Evolutionary conservation across 1,140 invertebrate species (phyloP).

Genomic region (Drosophila subobscura): DNA sequence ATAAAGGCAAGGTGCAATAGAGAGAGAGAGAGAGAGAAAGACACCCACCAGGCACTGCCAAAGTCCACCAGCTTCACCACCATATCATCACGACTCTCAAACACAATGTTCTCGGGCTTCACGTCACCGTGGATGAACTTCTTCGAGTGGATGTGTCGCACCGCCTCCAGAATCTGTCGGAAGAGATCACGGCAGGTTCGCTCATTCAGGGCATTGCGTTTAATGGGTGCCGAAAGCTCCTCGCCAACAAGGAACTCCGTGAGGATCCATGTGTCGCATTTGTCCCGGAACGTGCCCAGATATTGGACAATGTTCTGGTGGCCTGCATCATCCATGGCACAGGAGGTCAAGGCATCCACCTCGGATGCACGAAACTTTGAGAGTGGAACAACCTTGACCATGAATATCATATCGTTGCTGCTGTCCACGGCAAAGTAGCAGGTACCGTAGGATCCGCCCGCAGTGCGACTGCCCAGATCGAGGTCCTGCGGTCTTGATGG

Average conservation of each 20-base stretch:
- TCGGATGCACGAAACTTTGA: slow-evolving; percentile 73
- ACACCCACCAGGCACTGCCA: slow-evolving; percentile 89
- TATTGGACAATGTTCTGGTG: slow-evolving; percentile 95
- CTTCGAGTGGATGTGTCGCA: slow-evolving; percentile 91
- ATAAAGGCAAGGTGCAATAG: background rate
- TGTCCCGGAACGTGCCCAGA: slow-evolving; percentile 92
- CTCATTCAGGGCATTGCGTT: slow-evolving; percentile 89
- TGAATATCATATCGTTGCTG: slow-evolving; percentile 59
- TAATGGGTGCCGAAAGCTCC: slow-evolving; percentile 91
- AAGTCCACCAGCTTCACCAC: slow-evolving; percentile 94
- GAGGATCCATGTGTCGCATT: slow-evolving; percentile 92
- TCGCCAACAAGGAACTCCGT: slow-evolving; percentile 94
- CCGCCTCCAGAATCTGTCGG: slow-evolving; percentile 90
- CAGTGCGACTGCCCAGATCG: slow-evolving; percentile 49
- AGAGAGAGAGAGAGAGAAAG: no score
- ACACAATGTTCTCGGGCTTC: slow-evolving; percentile 95
- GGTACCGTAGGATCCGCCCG: slow-evolving; percentile 62
- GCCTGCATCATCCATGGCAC: slow-evolving; percentile 45
- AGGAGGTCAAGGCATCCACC: slow-evolving; percentile 72
- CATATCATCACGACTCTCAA: slow-evolving; percentile 85
- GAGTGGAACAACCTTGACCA: slow-evolving; percentile 92
- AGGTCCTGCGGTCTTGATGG: slow-evolving; percentile 62
- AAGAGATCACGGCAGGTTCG: slow-evolving; percentile 88
- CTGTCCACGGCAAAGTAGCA: slow-evolving; percentile 68
- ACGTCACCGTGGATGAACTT: slow-evolving; percentile 94